Evolutionary conservation across 2,113 vertebrate genomes (phyloP).

Genomic region (Pampusana beccarii): DNA sequence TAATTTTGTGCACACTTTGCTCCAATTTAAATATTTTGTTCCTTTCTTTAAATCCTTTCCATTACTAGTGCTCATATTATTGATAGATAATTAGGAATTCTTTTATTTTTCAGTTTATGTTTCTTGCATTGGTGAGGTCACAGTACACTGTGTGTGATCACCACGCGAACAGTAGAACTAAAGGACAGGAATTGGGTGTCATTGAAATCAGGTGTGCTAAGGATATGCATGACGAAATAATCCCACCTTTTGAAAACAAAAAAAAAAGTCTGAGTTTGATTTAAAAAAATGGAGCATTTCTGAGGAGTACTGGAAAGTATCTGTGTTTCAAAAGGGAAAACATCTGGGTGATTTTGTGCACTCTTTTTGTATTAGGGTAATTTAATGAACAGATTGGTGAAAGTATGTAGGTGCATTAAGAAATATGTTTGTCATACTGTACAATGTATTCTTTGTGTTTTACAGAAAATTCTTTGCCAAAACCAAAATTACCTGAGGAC

Average conservation of each 20-base stretch:
- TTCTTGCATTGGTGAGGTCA: not conserved
- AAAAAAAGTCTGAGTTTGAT: not conserved
- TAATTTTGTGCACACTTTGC: not conserved
- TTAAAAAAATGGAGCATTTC: not conserved
- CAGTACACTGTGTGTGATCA: not conserved
- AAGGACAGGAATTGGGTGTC: not conserved
- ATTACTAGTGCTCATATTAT: not conserved
- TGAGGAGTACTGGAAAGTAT: not conserved
- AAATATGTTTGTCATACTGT: constrained; percentile 50
- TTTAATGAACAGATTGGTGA: not conserved
- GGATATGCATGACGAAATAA: not conserved
- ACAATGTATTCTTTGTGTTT: constrained; percentile 68
- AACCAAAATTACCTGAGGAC: constrained; percentile 89
- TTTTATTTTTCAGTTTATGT: not conserved
- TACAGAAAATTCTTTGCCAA: constrained; percentile 98
- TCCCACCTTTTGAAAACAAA: not conserved
- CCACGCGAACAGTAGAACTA: not conserved
- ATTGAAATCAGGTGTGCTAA: not conserved
- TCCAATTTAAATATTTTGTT: not conserved
- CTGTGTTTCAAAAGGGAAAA: not conserved
- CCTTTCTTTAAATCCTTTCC: not conserved
- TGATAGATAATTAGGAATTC: not conserved
- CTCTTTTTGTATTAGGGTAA: not conserved
- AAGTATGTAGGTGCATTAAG: not conserved
- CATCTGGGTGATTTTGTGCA: not conserved